phyloP scores from a whole-genome alignment of 2,113 vertebrate genomes.

The Gallinago media region DNA sequence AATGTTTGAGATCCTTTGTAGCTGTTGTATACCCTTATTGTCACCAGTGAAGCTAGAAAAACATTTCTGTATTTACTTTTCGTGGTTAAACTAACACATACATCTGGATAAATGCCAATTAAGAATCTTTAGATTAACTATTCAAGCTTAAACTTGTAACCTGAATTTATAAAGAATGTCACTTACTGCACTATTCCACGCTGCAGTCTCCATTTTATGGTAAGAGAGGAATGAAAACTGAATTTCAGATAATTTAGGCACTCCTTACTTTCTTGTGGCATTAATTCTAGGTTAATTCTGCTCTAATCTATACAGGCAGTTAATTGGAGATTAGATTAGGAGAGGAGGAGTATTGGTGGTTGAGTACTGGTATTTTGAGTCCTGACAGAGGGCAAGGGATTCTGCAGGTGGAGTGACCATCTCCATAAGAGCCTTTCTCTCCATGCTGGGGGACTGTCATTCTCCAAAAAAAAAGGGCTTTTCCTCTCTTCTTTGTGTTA shows the following conservation, averaged over 20 bases:
- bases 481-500: neutral
- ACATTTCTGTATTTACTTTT: neutral
- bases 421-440: too few relatives aligned
- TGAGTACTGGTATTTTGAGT: too few relatives aligned
- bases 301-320: neutral
- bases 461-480: neutral
- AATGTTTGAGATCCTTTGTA: neutral
- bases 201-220: neutral
- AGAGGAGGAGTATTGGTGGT: too few relatives aligned
- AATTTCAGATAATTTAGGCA: neutral
- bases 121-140: neutral
- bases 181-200: neutral
- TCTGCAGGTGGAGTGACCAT: neutral
- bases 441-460: accelerated
- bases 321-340: neutral
- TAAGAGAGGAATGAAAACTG: neutral
- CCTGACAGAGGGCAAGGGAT: neutral
- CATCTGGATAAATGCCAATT: neutral
- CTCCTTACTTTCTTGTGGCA: neutral
- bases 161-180: neutral
- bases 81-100: neutral
- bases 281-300: neutral
- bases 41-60: neutral
- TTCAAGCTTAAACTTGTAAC: neutral
- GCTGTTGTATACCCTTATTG: neutral